A percentile compares a stretch with the other conserved stretches of the same genome.
Evolutionary conservation across 30 jellyfish, hydroid and myxozoan genomes (phyloP).

Genomic region (Pelagia noctiluca): DNA sequence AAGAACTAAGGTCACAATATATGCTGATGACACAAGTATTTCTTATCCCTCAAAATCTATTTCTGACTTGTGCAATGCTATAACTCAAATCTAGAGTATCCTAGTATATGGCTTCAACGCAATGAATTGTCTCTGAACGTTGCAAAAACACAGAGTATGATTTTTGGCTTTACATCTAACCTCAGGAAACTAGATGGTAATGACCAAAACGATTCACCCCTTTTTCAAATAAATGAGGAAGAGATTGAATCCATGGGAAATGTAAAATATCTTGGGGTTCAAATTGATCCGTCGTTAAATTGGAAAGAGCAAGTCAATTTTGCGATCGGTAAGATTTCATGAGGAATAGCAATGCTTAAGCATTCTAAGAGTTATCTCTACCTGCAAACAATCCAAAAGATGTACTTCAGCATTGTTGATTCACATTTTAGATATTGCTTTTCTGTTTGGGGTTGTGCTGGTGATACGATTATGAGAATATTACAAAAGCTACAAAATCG

Average conservation of each 20-base stretch:
- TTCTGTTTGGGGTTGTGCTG: slow-evolving; percentile 5
- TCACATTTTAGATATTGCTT: background rate
- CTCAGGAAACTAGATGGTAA: too few relatives aligned
- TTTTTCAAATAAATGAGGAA: background rate
- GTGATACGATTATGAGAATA: background rate
- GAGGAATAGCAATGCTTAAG: background rate
- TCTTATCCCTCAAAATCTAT: too few relatives aligned
- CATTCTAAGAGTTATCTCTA: background rate
- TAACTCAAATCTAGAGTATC: too few relatives aligned
- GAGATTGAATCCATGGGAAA: background rate
- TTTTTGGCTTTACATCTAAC: too few relatives aligned
- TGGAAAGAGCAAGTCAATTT: background rate
- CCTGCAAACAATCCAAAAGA: background rate
- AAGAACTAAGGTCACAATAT: too few relatives aligned
- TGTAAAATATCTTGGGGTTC: background rate
- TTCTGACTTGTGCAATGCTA: too few relatives aligned
- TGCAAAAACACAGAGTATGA: too few relatives aligned
- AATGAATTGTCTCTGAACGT: too few relatives aligned
- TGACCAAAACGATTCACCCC: too few relatives aligned
- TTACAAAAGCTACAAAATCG: slow-evolving; percentile 1
- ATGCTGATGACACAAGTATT: too few relatives aligned
- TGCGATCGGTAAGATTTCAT: background rate
- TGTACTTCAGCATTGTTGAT: background rate
- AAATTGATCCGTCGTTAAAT: background rate
- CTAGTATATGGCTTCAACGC: too few relatives aligned